Evolutionary conservation across 35 echinoderm and acorn worm genomes (phyloP).

Genomic region (Apostichopus parvimensis): DNA sequence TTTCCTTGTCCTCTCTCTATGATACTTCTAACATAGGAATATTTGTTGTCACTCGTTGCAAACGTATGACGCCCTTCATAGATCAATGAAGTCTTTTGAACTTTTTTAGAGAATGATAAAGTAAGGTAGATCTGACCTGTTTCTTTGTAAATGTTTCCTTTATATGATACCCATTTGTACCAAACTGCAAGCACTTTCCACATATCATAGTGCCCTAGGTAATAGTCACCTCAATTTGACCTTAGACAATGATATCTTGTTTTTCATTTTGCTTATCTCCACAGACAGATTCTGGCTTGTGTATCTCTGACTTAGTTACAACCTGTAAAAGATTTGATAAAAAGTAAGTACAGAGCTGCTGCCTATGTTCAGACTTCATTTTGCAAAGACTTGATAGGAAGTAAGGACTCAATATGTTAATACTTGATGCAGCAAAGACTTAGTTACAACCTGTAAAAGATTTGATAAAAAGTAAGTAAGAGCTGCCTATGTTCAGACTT

Average conservation of each 20-base stretch:
- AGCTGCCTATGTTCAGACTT: background rate
- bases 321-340: slow-evolving; percentile 4
- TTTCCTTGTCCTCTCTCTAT: no score
- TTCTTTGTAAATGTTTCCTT: no score
- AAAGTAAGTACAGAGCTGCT: background rate
- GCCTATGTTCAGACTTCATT: background rate
- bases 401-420: no score
- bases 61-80: no score
- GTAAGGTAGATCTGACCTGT: no score
- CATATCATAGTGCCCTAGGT: background rate
- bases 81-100: no score
- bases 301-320: background rate
- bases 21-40: no score
- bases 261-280: background rate
- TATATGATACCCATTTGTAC: background rate
- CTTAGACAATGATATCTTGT: no score
- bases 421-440: background rate
- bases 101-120: no score
- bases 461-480: background rate
- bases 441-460: background rate
- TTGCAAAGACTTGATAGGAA: background rate
- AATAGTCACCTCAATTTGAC: no score
- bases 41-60: no score
- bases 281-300: slow-evolving; percentile 32
- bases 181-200: no score